These are phyloP conservation scores for Euthynnus affinis DNA, from an alignment of 2,797 vertebrate species.

Conservation along the genomic window DNA sequence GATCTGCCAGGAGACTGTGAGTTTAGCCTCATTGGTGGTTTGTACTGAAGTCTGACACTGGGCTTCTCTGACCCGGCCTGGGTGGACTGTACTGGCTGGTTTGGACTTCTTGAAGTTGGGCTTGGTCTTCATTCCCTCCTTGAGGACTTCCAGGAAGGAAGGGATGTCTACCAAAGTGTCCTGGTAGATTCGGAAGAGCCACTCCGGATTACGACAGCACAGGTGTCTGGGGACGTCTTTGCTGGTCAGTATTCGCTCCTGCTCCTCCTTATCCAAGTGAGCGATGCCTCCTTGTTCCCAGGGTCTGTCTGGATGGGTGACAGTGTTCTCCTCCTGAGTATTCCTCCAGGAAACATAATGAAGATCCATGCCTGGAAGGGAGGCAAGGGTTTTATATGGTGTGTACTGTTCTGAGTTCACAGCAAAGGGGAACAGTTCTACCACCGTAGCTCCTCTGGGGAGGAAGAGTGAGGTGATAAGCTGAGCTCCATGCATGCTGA, in stretches of 20 bases:
- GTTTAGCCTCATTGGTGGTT: constrained; percentile 91
- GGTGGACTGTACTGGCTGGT: constrained; percentile 89
- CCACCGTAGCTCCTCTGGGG: constrained; percentile 92
- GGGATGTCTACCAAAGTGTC: constrained; percentile 94
- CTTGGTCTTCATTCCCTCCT: constrained; percentile 88
- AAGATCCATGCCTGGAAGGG: constrained; percentile 96
- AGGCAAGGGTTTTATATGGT: constrained; percentile 95
- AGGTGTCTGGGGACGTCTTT: constrained; percentile 94
- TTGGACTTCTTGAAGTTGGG: constrained; percentile 87
- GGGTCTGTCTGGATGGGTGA: constrained; percentile 91
- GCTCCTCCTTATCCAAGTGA: constrained; percentile 92
- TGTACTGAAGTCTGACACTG: constrained; percentile 94
- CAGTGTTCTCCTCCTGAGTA: constrained; percentile 88
- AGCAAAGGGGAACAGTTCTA: constrained; percentile 96
- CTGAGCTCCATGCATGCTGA: constrained; percentile 98
- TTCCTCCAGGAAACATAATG: constrained; percentile 98
- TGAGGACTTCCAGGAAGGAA: constrained; percentile 90
- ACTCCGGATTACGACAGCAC: constrained; percentile 97
- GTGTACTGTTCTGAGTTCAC: constrained; percentile 98
- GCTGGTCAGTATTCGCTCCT: constrained; percentile 91
- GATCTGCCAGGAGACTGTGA: constrained; percentile 96
- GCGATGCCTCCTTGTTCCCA: constrained; percentile 97
- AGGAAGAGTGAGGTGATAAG: constrained; percentile 94
- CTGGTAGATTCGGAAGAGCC: constrained; percentile 99
- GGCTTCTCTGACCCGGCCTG: constrained; percentile 93